A percentile compares a stretch with the other conserved stretches of the same genome.
These are phyloP conservation scores for Campylomormyrus tamandua DNA, from an alignment of 2,113 vertebrate species.

Conservation along the genomic window DNA sequence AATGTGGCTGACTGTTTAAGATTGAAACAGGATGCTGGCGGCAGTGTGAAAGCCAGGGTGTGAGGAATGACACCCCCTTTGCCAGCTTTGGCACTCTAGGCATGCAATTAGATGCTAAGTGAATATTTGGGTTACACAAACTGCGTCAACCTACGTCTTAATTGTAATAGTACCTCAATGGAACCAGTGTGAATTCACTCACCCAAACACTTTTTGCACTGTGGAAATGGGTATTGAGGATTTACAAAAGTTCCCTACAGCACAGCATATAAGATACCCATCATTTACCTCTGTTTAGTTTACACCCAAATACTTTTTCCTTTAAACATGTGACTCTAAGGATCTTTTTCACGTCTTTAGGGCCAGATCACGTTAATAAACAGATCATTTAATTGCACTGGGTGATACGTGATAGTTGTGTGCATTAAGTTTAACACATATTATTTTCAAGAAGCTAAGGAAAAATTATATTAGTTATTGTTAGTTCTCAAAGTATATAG, in stretches of 20 bases:
- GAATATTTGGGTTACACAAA: background rate
- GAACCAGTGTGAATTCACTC: background rate
- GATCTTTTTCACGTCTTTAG: background rate
- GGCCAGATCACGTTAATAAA: background rate
- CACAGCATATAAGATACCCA: background rate
- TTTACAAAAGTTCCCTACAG: background rate
- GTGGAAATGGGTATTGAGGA: background rate
- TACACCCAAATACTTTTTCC: background rate
- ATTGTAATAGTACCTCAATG: background rate
- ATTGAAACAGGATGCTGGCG: background rate
- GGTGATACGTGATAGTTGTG: background rate
- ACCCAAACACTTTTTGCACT: background rate
- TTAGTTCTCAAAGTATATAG: background rate
- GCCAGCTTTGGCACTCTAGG: background rate
- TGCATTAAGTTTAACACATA: background rate
- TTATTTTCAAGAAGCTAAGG: background rate
- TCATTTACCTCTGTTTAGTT: background rate
- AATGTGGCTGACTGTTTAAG: background rate
- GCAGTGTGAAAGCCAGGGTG: background rate
- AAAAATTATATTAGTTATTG: background rate
- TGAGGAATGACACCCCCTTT: background rate
- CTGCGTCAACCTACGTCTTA: background rate
- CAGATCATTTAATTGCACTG: background rate
- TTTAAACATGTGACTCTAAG: background rate
- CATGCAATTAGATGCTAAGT: slow-evolving; percentile 1